phyloP scores from a whole-genome alignment of 2,113 vertebrate species.

The Apaloderma vittatum region DNA sequence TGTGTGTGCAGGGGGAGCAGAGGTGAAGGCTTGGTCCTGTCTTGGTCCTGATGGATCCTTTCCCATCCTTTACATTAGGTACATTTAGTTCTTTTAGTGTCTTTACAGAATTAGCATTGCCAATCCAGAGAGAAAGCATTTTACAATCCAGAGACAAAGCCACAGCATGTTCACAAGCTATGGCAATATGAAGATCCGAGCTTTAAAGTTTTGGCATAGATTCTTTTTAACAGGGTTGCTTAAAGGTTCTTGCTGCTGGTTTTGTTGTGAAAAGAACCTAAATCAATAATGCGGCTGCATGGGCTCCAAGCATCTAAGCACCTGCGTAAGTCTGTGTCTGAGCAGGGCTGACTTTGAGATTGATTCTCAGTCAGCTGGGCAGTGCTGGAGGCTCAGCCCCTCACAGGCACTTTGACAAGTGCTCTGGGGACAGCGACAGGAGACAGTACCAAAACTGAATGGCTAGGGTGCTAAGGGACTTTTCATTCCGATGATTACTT shows the following conservation, averaged over 20 bases:
- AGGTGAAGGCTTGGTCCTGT: not conserved
- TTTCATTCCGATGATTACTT: not conserved
- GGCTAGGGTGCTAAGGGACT: not conserved
- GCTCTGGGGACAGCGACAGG: not conserved
- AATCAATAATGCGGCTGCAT: not conserved
- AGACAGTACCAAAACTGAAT: not conserved
- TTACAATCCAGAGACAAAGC: not conserved
- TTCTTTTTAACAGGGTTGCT: not conserved
- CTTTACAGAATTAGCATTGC: not conserved
- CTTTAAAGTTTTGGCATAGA: not conserved
- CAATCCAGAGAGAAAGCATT: not conserved
- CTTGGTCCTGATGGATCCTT: not conserved
- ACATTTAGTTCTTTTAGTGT: not conserved
- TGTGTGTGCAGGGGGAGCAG: not conserved
- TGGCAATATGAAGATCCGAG: not conserved
- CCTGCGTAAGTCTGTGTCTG: not conserved
- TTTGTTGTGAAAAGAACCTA: not conserved
- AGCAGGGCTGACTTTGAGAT: not conserved
- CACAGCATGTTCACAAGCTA: not conserved
- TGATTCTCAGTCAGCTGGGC: not conserved
- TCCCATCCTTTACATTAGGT: not conserved
- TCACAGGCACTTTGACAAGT: not conserved
- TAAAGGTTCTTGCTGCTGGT: not conserved
- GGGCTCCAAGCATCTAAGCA: not conserved
- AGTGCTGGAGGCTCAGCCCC: not conserved